Base-by-base conservation (phyloP, 1,140 invertebrate species). In the Lysiphlebus fabarum region DNA sequence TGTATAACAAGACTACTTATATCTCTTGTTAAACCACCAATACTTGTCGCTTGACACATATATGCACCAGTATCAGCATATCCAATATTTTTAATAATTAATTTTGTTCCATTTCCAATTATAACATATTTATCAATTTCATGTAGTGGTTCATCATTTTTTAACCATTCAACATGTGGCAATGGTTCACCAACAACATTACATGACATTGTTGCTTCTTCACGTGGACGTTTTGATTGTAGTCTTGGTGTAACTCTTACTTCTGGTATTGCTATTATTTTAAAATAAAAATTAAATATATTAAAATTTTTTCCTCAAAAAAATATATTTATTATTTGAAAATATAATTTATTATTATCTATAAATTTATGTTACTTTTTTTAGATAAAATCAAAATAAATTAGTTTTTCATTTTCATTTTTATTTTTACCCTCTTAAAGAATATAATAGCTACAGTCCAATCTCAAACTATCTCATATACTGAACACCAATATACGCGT, bases 61-160 rank as follows among this genome's bases (percentile, higher is more conserved):
- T 90, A 91, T 3, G 87, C 86, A 6, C 89, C 90, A 0, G 87
- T 89, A 71, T 90, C 88, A 2, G 86, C 84, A 67, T 87, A 90
- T 50, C 82, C 83, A 49, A 90, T 87, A 51, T 85, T 83, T 48
- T 81, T 81, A 8, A 91, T 82, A 34, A 84, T 81, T 37, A 91
- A 73, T 43, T 85, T 85, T 2, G 87, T 89, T 33, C 87, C 87
- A 64, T 89, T 88, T n/a, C 87, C 87, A 26, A 87, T 78, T 6
- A 88, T 78, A 63, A 83, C 78, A 72, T 87, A 88, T 66, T 88
- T 88, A 71, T 86, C 86, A 63, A 82, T 81, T 48, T 83, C 65
- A 60, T 80, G 81, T 38, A 89, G 71, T 1, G 84, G 77, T 64
- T 89, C 86, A 66, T 90, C 87, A 68, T 89, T 89, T 71, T 90